Conservation (phyloP, 2,113 vertebrate genomes). For the Glareola pratincola region DNA sequence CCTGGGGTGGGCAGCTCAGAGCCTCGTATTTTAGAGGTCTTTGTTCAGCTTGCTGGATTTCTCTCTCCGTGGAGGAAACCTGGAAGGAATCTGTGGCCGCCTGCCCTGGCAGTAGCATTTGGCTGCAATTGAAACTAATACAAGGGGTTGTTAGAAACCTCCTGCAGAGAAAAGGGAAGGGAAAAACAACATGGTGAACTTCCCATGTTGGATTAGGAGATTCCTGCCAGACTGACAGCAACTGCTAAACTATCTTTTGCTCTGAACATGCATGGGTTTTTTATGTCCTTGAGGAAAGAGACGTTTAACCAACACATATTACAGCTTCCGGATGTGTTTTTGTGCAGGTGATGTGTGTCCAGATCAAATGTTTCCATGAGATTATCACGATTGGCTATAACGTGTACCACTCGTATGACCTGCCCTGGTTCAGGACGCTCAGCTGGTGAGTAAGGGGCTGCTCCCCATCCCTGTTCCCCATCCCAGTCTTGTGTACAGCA, state of each 20-base stretch:
- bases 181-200: background rate
- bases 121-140: background rate
- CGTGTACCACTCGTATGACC: slow-evolving; percentile 96
- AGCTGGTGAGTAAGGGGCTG: slow-evolving; percentile 85
- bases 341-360: slow-evolving; percentile 91
- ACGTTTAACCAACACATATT: background rate
- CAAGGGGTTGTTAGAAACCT: background rate
- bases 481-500: background rate
- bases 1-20: background rate
- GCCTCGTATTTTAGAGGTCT: background rate
- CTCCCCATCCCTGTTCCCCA: background rate
- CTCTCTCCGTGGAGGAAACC: background rate
- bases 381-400: slow-evolving; percentile 98
- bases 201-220: background rate
- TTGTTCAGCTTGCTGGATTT: background rate
- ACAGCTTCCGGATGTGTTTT: background rate
- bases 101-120: rapidly evolving
- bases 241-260: background rate
- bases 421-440: slow-evolving; percentile 97
- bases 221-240: background rate
- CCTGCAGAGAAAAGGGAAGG: background rate
- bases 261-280: rapidly evolving
- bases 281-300: background rate
- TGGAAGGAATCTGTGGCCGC: background rate
- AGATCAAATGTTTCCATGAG: slow-evolving; percentile 99